Conservation (phyloP, 2,888 invertebrate species). For the Mycalesis mineus region DNA sequence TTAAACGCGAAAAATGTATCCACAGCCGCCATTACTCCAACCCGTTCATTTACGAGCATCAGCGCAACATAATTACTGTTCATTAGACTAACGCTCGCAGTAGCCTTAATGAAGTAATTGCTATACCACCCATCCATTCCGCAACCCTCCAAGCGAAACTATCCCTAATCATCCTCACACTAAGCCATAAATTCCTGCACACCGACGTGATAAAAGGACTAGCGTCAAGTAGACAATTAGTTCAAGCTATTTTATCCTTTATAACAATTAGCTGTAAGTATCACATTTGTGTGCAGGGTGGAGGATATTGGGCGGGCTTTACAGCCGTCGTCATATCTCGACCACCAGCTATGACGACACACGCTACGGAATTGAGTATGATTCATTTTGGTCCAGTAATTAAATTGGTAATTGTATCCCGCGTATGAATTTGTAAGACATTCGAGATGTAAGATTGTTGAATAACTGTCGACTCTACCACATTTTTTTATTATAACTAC, state of each 20-base stretch:
- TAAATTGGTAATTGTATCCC: constrained; percentile 25
- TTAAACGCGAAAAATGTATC: constrained; percentile 26
- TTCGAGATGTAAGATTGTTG: neutral
- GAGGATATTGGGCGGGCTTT: neutral
- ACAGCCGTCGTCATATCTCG: constrained; percentile 24
- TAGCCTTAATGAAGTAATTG: constrained; percentile 65
- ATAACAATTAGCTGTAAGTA: neutral
- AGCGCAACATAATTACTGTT: constrained; percentile 66
- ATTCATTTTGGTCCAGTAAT: constrained; percentile 31
- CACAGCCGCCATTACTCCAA: constrained; percentile 24
- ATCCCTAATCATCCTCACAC: neutral
- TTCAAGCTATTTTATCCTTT: constrained; percentile 1
- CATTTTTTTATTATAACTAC: too few relatives aligned
- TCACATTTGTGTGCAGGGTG: neutral
- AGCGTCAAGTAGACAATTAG: neutral
- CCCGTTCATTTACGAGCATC: constrained; percentile 34
- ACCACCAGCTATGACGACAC: constrained; percentile 29
- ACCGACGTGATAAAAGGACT: neutral
- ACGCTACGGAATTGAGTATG: constrained; percentile 29
- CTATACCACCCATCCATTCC: constrained; percentile 32
- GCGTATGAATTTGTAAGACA: constrained; percentile 13
- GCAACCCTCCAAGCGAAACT: constrained; percentile 10
- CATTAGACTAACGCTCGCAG: constrained; percentile 52
- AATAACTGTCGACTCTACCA: neutral
- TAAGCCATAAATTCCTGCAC: constrained; percentile 3